Evolutionary conservation across 2,888 invertebrate species (phyloP), one percentile per base, ranked within the genome.

Genomic region (Caradrina kadenii): DNA sequence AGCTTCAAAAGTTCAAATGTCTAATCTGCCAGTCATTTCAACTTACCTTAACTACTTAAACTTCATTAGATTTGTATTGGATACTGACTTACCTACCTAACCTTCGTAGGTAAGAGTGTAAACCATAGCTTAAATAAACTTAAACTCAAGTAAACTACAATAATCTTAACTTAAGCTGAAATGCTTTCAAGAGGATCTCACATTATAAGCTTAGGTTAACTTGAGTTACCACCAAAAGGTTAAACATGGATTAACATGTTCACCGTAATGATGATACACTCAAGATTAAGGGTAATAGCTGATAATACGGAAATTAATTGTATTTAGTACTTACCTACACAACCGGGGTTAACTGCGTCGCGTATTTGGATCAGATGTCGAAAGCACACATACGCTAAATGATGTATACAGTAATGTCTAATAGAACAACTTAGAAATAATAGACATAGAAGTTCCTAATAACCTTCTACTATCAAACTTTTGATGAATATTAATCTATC

Each of bases 71-170:
- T 2, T 13, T 39, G 39, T 13, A 39, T 39, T 39, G 13, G 39
- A 13, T 39, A 39, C 39, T 39, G 11, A 39, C 11, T 21, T 39
- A 69, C 76, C n/a, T 26, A 19, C 10, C 48, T 22, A 70, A 74
- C 26, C 67, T 54, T 48, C n/a, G 35, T 53, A 70, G 54, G 69
- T 67, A 48, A 13, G 0, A 70, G 52, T 61, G 50, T 61, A 73
- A 61, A 73, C 42, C 22, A 68, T 60, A 59, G 59, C 61, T 56
- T 74, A 55, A 75, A 61, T 61, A 61, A 58, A 66, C 52, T 79
- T 8, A n/a, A 52, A 53, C 59, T 42, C n/a, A 55, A 79, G 52
- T 63, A 52, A 62, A 74, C 61, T 17, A 22, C 39, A 39, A 11
- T 13, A 8, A 31, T 58, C 39, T 8, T 42, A 17, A 50, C 22